Evolutionary conservation across 1,140 invertebrate species (phyloP), one percentile per base, ranked within the genome.

Genomic region (Phortica variegata): DNA sequence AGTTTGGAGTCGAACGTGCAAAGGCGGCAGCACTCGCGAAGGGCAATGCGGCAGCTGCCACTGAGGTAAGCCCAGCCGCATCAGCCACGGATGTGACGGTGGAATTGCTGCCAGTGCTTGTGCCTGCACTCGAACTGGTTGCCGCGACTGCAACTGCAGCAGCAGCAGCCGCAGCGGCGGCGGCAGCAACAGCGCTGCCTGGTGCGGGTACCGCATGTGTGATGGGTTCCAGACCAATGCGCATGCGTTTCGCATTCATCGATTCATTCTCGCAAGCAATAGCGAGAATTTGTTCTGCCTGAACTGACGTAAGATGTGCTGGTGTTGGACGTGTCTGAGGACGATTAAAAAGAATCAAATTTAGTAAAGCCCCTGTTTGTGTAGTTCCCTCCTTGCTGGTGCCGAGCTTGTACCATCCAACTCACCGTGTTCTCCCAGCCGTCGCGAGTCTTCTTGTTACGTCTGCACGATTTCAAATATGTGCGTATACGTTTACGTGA

Each of bases 251-350:
- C 20, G 93, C 94, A 77, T 97, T 97, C 75, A 95, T 88, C 75
- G 90, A 93, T 78, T 97, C 95, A 77, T 97, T 97, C 79, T 97
- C 94, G 77, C 94, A 97, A 36, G 95, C 95, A 60, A 89, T 88
- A 54, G 93, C 93, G 70, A 97, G 80, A 66, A 97, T 93, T 78
- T 95, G 91, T 76, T 97, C 95, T 7, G 95, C 95, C 77, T 95
- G 91, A 43, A 94, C 92, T 49, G 93, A 96, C 29, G 94, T 97
- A 66, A 97, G 83, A 79, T 97, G 94, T 29, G 94, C 93, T 40
- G 93, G 93, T 21, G 93, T 95, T n/a, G 93, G 92, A 56, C 93
- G 84, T 19, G 74, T 76, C 69, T 74, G 51, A n/a, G n/a, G n/a
- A n/a, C n/a, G n/a, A n/a, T n/a, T n/a, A 41, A 29, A 10, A 15